phyloP scores from a whole-genome alignment of 1,140 invertebrate species.

The Akabosia matsudoensis region DNA sequence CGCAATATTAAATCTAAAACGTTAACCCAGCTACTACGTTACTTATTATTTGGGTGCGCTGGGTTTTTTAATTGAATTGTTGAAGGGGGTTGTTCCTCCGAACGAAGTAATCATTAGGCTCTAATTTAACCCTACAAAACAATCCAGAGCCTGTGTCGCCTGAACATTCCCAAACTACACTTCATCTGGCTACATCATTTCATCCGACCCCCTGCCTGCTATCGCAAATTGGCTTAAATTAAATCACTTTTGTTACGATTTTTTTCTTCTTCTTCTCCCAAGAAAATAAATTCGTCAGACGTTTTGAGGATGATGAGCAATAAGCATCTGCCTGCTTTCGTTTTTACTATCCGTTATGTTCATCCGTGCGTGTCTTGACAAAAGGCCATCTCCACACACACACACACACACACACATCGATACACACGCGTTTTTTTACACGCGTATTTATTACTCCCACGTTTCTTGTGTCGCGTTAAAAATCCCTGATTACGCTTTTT shows the following conservation, averaged over 20 bases:
- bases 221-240: constrained; percentile 22
- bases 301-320: not conserved
- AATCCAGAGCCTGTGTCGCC: no score
- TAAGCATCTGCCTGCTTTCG: not conserved
- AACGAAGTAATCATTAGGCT: no score
- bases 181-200: not conserved
- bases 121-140: no score
- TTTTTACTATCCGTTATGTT: no score
- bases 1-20: not conserved
- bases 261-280: no score
- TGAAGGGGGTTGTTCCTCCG: no score
- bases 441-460: not conserved
- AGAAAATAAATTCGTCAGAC: constrained; percentile 7
- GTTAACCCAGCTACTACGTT: not conserved
- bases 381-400: no score
- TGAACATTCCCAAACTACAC: not conserved
- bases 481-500: not conserved
- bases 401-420: not conserved
- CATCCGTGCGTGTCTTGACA: not conserved
- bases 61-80: no score
- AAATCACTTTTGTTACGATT: not conserved
- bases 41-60: not conserved
- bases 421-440: not conserved
- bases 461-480: not conserved
- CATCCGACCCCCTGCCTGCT: not conserved